Evolutionary conservation across 2,797 vertebrate species (phyloP), one percentile per base, ranked within the genome.

Genomic region (Mionectes olivaceus): DNA sequence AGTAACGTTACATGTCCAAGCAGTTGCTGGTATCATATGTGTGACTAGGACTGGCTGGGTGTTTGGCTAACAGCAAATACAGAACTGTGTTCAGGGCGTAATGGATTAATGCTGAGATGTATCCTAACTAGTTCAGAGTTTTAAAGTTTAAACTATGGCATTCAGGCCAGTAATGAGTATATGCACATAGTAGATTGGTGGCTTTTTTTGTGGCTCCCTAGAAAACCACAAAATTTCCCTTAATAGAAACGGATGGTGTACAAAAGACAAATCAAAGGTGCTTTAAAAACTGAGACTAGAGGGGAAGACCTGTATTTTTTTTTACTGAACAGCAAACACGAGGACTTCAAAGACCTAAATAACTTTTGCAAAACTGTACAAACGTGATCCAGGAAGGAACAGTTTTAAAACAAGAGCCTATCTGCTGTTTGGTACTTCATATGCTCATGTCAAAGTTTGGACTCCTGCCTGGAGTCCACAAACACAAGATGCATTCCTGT

Each of bases 51-150:
- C 57, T 67, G 76, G 37, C 83, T 82, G 46, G 39, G 25, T 67
- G 49, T 95, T 63, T 27, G 23, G 55, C 56, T 77, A 35, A 41
- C 46, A 35, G 3, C n/a, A 55, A 81, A 81, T 83, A 18, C 33
- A 59, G 55, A 23, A 44, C 81, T 83, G 57, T 91, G 83, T 43
- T 86, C 82, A 50, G 55, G 65, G 65, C 75, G 67, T 50, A 76
- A 10, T 77, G 41, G 50, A 59, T 83, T 70, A 17, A n/a, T 87
- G 47, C 52, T 49, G 32, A 52, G 71, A 63, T 8, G 5, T n/a
- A 22, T 69, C 68, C 77, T 77, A 83, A 9, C 59, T 71, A 44
- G 50, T 61, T 71, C 23, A 12, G 55, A 65, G 59, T 52, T 80
- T 56, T 19, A 41, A 59, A 75, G 39, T 73, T 77, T 74, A 67